Conservation (phyloP, 2,797 vertebrate genomes). For the Lemur catta region DNA sequence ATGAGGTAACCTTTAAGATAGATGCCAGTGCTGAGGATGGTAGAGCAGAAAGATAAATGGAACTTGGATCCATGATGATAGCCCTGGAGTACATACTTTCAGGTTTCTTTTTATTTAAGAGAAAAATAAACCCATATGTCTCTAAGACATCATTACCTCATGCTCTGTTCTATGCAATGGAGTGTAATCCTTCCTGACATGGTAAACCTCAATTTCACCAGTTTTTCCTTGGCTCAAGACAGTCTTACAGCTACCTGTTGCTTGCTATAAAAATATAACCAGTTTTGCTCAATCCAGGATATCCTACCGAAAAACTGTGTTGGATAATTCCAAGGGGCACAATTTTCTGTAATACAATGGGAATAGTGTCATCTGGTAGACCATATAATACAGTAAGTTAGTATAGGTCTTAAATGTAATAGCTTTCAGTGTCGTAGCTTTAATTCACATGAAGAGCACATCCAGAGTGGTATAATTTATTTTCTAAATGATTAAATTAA, state of each 20-base stretch:
- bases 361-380: neutral
- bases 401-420: neutral
- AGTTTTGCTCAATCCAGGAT: neutral
- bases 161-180: neutral
- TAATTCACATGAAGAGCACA: neutral
- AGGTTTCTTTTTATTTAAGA: neutral
- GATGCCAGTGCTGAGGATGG: neutral
- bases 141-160: neutral
- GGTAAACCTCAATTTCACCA: neutral
- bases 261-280: slow-evolving; percentile 22
- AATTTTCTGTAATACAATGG: neutral
- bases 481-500: neutral
- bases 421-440: neutral
- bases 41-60: neutral
- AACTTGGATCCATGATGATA: neutral
- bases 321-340: neutral
- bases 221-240: neutral
- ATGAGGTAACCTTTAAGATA: neutral
- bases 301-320: neutral
- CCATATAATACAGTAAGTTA: neutral
- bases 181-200: neutral
- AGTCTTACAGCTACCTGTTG: neutral
- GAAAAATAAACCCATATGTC: neutral
- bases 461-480: neutral
- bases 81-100: neutral